Evolutionary conservation across 2,888 invertebrate genomes (phyloP), one percentile per base, ranked within the genome.

Genomic region (Petrophora chlorosata): DNA sequence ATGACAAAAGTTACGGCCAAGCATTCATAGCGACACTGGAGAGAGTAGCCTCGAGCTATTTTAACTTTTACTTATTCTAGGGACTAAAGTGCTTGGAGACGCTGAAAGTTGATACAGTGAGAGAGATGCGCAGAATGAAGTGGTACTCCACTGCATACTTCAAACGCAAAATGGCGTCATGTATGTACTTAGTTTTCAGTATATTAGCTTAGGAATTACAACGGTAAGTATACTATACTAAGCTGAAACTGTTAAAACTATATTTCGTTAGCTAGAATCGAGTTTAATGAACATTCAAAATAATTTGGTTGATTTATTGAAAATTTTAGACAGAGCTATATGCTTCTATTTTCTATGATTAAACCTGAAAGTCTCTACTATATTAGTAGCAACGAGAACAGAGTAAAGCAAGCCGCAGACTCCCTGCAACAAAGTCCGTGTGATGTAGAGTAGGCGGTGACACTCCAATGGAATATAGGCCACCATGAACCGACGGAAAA

Each of bases 391-490:
- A 14, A 15, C 9, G 14, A 28, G 10, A 25, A 2, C 19, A 60
- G 53, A 61, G 62, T 66, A 53, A 59, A 59, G 64, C 67, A 66
- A 65, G 60, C 65, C 61, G 59, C 62, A 78, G 73, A 70, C 72
- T 63, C 59, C 57, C 59, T 38, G 30, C 39, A 15, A 41, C 76
- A 64, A 56, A 61, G 62, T 57, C 57, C 54, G 49, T 49, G 61
- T 65, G 53, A 60, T 59, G 58, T 59, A 55, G 29, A 35, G 59
- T 59, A 61, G 55, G 50, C 65, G 55, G 65, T 60, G 69, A 69
- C 71, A 65, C 76, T 73, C 69, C 70, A 79, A 73, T 73, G 68
- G 74, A 76, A 87, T 82, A 83, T 86, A 79, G 85, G 84, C 66
- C 85, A 79, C 67, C 56, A 59, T 63, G 63, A 68, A 58, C 63